Evolutionary conservation across 2,113 vertebrate genomes (phyloP).

Genomic region (Mesoclemmys tuberculata): DNA sequence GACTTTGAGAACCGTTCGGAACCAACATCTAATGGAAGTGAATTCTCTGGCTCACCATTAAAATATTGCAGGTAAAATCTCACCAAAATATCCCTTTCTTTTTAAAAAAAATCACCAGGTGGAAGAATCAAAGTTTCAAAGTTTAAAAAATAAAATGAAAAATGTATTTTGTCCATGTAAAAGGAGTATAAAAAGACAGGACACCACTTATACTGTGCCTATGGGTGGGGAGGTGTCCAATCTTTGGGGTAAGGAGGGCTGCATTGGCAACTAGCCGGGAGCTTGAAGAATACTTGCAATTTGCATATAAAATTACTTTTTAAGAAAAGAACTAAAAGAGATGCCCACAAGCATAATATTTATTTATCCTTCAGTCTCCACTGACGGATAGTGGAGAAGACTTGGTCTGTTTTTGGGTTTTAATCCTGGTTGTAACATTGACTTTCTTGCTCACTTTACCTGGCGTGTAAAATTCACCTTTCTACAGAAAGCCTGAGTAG

Average conservation of each 20-base stretch:
- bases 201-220: neutral
- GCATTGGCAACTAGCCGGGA: neutral
- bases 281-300: neutral
- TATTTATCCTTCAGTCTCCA: neutral
- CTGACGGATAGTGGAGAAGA: neutral
- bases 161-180: neutral
- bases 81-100: neutral
- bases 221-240: neutral
- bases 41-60: conserved; percentile 85
- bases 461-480: neutral
- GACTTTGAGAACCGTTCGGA: conserved; percentile 92
- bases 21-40: conserved; percentile 85
- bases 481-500: neutral
- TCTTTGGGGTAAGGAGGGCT: neutral
- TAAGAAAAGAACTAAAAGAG: neutral
- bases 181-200: neutral
- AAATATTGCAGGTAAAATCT: conserved; percentile 88
- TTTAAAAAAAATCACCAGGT: neutral
- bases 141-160: neutral
- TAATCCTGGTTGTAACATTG: neutral
- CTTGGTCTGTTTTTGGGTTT: neutral
- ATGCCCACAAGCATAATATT: neutral
- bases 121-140: conserved; percentile 23
- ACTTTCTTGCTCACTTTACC: neutral
- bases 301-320: neutral